phyloP scores from a whole-genome alignment of 2,113 vertebrate species.

The Hystrix brachyura region DNA sequence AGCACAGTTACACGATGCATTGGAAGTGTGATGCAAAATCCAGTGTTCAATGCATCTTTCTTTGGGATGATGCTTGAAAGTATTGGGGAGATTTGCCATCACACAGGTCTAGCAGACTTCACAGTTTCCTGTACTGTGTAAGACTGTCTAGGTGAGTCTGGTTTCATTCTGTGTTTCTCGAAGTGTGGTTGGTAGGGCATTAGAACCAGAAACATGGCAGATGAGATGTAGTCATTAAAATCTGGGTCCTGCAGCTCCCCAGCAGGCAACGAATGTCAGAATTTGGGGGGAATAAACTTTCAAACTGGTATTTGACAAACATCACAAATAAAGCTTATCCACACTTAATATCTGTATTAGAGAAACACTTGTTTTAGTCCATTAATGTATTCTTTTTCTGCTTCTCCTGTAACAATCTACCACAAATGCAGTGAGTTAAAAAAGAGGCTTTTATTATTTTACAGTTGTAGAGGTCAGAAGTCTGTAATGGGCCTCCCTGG shows the following conservation, averaged over 20 bases:
- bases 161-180: not conserved
- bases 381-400: not conserved
- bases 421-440: not conserved
- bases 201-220: not conserved
- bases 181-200: not conserved
- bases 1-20: not conserved
- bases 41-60: not conserved
- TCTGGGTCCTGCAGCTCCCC: not conserved
- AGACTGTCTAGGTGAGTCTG: not conserved
- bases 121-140: not conserved
- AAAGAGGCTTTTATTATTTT: not conserved
- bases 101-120: not conserved
- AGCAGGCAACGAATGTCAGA: not conserved
- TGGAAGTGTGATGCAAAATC: not conserved
- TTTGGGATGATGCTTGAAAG: not conserved
- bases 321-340: not conserved
- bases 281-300: not conserved
- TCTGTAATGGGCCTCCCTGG: not conserved
- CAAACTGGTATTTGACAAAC: slow-evolving; percentile 23
- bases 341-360: not conserved
- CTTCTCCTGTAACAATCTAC: not conserved
- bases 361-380: not conserved
- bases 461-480: not conserved
- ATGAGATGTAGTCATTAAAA: not conserved
- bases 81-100: not conserved